These are phyloP conservation scores for Aporophyla nigra DNA, from an alignment of 2,888 invertebrate genomes.

Conservation along the genomic window DNA sequence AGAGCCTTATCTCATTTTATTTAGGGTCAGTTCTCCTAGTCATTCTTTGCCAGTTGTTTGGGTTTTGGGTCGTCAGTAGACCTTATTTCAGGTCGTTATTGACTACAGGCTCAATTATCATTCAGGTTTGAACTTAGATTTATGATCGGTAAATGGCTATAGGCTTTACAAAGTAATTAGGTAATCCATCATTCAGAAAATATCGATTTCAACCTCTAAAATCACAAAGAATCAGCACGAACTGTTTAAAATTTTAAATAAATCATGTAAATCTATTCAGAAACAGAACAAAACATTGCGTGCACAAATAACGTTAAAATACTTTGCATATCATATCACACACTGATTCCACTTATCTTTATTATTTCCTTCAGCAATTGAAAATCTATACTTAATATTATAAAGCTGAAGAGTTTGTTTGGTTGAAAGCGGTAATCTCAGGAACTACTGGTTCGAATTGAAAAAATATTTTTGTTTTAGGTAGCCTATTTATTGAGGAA, in stretches of 20 bases:
- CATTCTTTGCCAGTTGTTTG: too few relatives aligned
- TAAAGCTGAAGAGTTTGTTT: too few relatives aligned
- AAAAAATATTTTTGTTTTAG: too few relatives aligned
- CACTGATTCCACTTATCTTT: slow-evolving; percentile 19
- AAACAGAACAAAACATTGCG: slow-evolving; percentile 22
- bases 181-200: neutral
- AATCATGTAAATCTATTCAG: slow-evolving; percentile 7
- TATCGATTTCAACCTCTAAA: neutral
- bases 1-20: too few relatives aligned
- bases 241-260: neutral
- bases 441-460: too few relatives aligned
- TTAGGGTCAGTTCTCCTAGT: too few relatives aligned
- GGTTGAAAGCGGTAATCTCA: too few relatives aligned
- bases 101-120: too few relatives aligned
- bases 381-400: neutral
- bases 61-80: too few relatives aligned
- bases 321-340: slow-evolving; percentile 29
- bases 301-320: slow-evolving; percentile 13
- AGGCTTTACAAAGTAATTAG: neutral
- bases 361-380: slow-evolving; percentile 44
- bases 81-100: too few relatives aligned
- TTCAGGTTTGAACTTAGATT: neutral
- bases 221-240: neutral
- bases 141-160: neutral
- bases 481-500: too few relatives aligned